These are phyloP conservation scores for Enteromius fasciolatus DNA, from an alignment of 2,797 vertebrate genomes.

Conservation along the genomic window DNA sequence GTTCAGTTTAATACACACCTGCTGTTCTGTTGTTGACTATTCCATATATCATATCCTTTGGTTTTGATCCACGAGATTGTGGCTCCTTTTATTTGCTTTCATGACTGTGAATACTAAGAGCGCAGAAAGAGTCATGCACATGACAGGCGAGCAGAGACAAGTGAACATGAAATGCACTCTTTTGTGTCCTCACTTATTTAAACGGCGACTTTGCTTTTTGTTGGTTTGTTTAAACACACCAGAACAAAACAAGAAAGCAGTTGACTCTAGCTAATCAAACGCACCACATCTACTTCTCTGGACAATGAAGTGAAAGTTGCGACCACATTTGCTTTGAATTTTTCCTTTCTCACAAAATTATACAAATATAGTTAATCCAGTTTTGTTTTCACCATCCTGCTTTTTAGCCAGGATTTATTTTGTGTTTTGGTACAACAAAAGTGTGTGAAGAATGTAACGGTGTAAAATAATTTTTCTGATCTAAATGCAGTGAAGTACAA, in stretches of 20 bases:
- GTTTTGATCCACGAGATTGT: background rate
- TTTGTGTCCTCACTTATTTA: conserved; percentile 8
- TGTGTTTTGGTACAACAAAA: background rate
- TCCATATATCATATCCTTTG: background rate
- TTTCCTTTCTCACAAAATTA: background rate
- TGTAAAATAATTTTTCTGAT: background rate
- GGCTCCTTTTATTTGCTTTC: background rate
- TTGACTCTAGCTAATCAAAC: background rate
- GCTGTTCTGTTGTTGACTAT: background rate
- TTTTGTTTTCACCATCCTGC: background rate
- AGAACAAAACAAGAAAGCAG: background rate
- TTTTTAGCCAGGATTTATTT: background rate
- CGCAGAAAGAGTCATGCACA: background rate
- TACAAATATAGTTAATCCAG: background rate
- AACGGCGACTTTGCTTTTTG: background rate
- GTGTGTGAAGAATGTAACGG: background rate
- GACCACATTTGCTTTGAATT: background rate
- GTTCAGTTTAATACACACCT: background rate
- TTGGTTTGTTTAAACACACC: background rate
- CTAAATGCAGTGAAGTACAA: background rate
- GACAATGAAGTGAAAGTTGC: background rate
- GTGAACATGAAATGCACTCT: background rate
- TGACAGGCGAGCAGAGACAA: background rate
- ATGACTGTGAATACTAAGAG: background rate
- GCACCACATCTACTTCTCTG: background rate